phyloP scores from a whole-genome alignment of 2,113 vertebrate genomes.

The Leiothrix lutea region DNA sequence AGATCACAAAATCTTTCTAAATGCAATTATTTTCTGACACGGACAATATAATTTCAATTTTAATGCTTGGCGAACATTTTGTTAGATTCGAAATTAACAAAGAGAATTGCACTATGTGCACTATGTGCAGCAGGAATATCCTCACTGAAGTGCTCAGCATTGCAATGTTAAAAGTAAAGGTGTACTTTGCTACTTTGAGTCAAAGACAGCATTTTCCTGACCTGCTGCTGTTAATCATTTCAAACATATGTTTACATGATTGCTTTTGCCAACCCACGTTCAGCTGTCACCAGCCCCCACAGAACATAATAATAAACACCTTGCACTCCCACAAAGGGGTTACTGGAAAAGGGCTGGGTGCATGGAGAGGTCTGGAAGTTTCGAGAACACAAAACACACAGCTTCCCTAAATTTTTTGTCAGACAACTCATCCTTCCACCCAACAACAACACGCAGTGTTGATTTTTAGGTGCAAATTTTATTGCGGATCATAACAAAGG shows the following conservation, averaged over 20 bases:
- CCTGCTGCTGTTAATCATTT: neutral
- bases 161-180: neutral
- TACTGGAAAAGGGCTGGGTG: neutral
- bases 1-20: neutral
- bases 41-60: neutral
- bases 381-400: neutral
- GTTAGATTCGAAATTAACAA: neutral
- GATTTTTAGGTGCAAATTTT: slow-evolving; percentile 41
- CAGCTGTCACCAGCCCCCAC: slow-evolving; percentile 46
- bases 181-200: neutral
- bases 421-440: neutral
- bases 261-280: slow-evolving; percentile 21
- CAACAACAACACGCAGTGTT: neutral
- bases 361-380: neutral
- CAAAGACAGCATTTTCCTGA: neutral
- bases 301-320: slow-evolving; percentile 39
- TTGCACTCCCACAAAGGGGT: neutral
- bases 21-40: neutral
- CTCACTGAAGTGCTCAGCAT: neutral
- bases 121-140: neutral
- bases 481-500: slow-evolving; percentile 51
- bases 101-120: neutral
- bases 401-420: neutral
- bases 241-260: neutral
- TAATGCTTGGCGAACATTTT: neutral